These are phyloP conservation scores for Atta texana DNA, from an alignment of 1,140 invertebrate genomes.

Conservation along the genomic window DNA sequence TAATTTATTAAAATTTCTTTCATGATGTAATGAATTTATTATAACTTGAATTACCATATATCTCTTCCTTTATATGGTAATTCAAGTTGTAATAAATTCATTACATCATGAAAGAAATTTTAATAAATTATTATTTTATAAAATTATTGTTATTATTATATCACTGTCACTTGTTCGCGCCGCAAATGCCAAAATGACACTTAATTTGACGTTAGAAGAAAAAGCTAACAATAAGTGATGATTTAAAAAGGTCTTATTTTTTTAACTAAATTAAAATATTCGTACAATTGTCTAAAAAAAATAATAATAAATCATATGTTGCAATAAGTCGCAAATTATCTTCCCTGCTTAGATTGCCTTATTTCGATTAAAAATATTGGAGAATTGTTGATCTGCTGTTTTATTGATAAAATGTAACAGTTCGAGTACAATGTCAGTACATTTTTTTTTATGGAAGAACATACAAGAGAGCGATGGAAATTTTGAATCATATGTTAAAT, in stretches of 20 bases:
- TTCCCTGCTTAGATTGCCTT: background rate
- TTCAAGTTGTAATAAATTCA: slow-evolving; percentile 31
- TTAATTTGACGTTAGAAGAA: background rate
- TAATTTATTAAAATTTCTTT: slow-evolving; percentile 18
- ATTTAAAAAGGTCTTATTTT: background rate
- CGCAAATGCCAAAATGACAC: background rate
- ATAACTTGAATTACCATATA: background rate
- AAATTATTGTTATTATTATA: too few relatives aligned
- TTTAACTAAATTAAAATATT: slow-evolving; percentile 3
- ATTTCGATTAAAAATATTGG: background rate
- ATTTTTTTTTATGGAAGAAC: background rate
- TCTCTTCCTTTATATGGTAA: too few relatives aligned
- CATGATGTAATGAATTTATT: slow-evolving; percentile 19
- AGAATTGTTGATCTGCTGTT: background rate
- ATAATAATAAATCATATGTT: background rate
- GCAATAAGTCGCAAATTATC: background rate
- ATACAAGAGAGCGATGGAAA: background rate
- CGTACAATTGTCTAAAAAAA: background rate
- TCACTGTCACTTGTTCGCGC: background rate
- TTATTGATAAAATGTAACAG: background rate
- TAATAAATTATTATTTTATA: slow-evolving; percentile 29
- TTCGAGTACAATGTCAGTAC: background rate
- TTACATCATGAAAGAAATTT: background rate
- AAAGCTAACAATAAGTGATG: background rate
- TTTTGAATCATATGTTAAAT: background rate